Base-by-base conservation (phyloP, 2,888 invertebrate genomes). In the Argyra leucocephala region DNA sequence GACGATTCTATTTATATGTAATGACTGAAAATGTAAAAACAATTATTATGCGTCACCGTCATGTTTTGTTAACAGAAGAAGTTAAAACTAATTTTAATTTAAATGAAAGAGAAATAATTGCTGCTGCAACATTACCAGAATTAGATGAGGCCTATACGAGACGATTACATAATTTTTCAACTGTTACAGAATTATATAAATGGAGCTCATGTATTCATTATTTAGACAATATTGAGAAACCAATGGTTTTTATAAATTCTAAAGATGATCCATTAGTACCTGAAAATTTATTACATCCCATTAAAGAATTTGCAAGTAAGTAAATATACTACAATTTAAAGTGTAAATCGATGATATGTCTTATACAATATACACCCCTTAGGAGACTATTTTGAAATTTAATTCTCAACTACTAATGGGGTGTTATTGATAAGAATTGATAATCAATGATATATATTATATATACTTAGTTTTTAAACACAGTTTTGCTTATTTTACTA, bases 11-110 rank as follows among this genome's bases (percentile, higher is more conserved):
- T 80, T 82, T 94, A 66, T 95, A 92, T 80, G 87, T 92, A 67
- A 95, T 96, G 90, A 94, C 95, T 0, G 93, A 93, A 77, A 93
- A 93, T 78, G 88, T 95, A 78, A 91, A 92, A 71, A 88, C 87
- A 74, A 88, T 96, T 67, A 89, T 96, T 70, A 83, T 91, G n/a
- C 84, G 88, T 64, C 93, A 96, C 80, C 88, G 90, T 72, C 84
- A 87, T 69, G 84, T 87, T 66, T 80, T 95, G 64, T 82, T 95
- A 62, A 86, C 86, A 22, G 86, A 88, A 60, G 90, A 91, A 61
- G 83, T 89, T 22, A 89, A 88, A 76, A 82, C 81, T 65, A 83
- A 84, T 66, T 86, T 84, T 76, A 82, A 84, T 69, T 81, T 93
- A 63, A 89, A 89, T 73, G 93, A 93, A 78, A 86, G 88, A 63